phyloP scores from a whole-genome alignment of 2,888 invertebrate genomes.

The Drosophila antonietae region DNA sequence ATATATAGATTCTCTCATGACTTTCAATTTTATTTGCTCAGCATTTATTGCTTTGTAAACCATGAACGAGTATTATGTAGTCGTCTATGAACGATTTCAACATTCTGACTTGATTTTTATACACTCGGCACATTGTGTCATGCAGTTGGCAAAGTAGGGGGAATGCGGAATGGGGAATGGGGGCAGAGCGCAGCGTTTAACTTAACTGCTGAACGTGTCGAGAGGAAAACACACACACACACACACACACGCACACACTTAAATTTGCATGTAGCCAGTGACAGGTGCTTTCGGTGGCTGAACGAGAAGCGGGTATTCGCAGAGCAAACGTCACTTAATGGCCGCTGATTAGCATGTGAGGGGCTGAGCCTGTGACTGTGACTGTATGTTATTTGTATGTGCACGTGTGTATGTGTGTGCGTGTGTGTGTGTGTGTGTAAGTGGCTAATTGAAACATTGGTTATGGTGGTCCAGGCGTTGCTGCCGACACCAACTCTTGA shows the following conservation, averaged over 20 bases:
- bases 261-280: slow-evolving; percentile 53
- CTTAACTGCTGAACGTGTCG: slow-evolving; percentile 45
- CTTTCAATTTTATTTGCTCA: not conserved
- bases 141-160: slow-evolving; percentile 7
- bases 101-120: slow-evolving; percentile 4
- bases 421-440: slow-evolving; percentile 8
- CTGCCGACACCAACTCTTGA: slow-evolving; percentile 34
- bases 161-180: not conserved
- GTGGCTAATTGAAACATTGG: slow-evolving; percentile 64
- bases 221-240: slow-evolving; percentile 35
- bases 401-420: slow-evolving; percentile 2
- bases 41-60: no score
- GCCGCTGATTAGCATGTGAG: slow-evolving; percentile 68
- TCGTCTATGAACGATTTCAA: not conserved
- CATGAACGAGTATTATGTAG: slow-evolving; percentile 3
- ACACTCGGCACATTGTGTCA: slow-evolving; percentile 43
- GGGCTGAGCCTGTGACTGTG: slow-evolving; percentile 9
- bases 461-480: slow-evolving; percentile 15
- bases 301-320: slow-evolving; percentile 14
- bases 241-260: slow-evolving; percentile 32
- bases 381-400: slow-evolving; percentile 16
- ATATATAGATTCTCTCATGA: not conserved
- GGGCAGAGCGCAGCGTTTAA: slow-evolving; percentile 33
- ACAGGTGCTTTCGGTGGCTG: slow-evolving; percentile 47
- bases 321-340: slow-evolving; percentile 59